These are phyloP conservation scores for Phalanger gymnotis DNA, from an alignment of 2,797 vertebrate species.

Conservation along the genomic window DNA sequence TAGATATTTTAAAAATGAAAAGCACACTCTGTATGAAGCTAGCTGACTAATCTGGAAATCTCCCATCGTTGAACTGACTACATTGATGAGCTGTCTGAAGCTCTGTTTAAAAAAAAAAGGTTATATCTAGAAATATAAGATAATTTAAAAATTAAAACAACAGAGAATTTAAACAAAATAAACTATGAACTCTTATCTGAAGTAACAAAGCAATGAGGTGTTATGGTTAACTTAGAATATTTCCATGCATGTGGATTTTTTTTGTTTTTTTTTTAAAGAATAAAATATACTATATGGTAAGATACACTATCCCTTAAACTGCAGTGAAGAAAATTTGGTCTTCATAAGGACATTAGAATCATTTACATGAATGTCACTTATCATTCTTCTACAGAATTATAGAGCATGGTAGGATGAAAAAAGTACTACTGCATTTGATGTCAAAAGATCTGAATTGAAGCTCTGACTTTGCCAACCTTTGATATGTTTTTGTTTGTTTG, in stretches of 20 bases:
- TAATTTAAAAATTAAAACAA: not conserved
- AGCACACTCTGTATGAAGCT: not conserved
- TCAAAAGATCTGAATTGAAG: not conserved
- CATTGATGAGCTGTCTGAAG: not conserved
- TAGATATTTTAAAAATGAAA: not conserved
- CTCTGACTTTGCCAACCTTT: not conserved
- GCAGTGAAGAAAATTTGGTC: conserved; percentile 6
- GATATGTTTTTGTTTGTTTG: not conserved
- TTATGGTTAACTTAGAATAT: not conserved
- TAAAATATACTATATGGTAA: not conserved
- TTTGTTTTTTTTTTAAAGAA: too few relatives aligned
- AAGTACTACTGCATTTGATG: conserved; percentile 10
- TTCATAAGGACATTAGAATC: conserved; percentile 1
- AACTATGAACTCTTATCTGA: not conserved
- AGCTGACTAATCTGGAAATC: not conserved
- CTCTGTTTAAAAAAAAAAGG: not conserved
- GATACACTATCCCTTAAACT: conserved; percentile 5
- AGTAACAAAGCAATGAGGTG: not conserved
- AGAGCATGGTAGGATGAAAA: not conserved
- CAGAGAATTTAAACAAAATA: not conserved
- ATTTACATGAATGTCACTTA: not conserved
- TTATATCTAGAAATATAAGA: not conserved
- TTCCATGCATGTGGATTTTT: not conserved
- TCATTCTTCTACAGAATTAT: not conserved
- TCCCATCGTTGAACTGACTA: not conserved